Conservation (phyloP, 1,140 invertebrate genomes). For the Formica exsecta region DNA sequence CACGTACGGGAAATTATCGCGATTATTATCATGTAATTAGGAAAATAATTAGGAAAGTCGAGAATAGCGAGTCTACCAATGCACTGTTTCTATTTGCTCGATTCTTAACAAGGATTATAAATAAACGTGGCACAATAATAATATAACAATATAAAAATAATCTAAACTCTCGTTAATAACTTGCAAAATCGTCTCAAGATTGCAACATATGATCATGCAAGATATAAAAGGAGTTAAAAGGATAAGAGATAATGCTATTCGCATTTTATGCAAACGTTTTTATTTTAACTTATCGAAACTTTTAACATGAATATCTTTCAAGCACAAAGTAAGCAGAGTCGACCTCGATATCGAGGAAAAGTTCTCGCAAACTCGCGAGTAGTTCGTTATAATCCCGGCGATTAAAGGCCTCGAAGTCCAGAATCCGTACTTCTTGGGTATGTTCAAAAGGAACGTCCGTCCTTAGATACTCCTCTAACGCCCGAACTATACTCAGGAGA, state of each 20-base stretch:
- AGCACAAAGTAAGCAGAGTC: not conserved
- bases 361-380: constrained; percentile 24
- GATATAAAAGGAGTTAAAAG: not conserved
- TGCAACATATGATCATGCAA: not conserved
- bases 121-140: not conserved
- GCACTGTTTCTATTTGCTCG: not conserved
- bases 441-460: constrained; percentile 33
- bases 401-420: constrained; percentile 49
- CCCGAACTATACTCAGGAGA: constrained; percentile 70
- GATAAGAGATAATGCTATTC: not conserved
- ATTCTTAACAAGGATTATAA: constrained; percentile 25
- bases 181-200: not conserved
- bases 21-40: constrained; percentile 49
- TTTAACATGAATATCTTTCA: not conserved
- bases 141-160: not conserved
- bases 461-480: constrained; percentile 49
- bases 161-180: constrained; percentile 2
- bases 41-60: not conserved
- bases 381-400: constrained; percentile 49
- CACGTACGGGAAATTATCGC: constrained; percentile 45
- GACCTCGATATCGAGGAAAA: not conserved
- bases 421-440: constrained; percentile 42
- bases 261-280: constrained; percentile 14
- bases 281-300: constrained; percentile 6
- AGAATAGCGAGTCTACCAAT: constrained; percentile 15